Conservation (phyloP, 2,888 invertebrate genomes). For the Lamellibrachia columna region DNA sequence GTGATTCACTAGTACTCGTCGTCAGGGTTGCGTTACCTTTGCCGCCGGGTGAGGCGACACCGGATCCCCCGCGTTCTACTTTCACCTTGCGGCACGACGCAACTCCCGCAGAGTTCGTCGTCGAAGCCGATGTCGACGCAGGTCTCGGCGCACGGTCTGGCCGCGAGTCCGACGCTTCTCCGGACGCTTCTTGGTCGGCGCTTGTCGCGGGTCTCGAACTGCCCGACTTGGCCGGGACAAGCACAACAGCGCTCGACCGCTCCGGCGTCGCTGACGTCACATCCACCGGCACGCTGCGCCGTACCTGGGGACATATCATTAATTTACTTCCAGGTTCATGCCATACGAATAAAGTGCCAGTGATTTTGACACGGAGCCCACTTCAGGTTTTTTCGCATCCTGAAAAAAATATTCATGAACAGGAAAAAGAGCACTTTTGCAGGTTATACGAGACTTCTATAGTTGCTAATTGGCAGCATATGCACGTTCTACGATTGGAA, state of each 20-base stretch:
- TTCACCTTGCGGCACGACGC: background rate
- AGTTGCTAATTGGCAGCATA: too few species aligned
- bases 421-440: too few species aligned
- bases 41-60: background rate
- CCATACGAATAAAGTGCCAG: too few species aligned
- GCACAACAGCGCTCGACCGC: background rate
- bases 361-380: too few species aligned
- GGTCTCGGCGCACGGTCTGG: background rate
- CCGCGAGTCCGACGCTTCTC: background rate
- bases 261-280: background rate
- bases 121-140: background rate
- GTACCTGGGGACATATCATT: too few species aligned
- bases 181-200: background rate
- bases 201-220: background rate
- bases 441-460: too few species aligned
- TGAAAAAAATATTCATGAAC: too few species aligned
- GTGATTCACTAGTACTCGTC: background rate
- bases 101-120: background rate
- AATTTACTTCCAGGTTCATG: too few species aligned
- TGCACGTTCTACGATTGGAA: too few species aligned
- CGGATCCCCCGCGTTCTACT: background rate
- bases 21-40: conserved; percentile 4
- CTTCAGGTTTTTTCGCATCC: too few species aligned
- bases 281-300: background rate
- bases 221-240: background rate